Evolutionary conservation across 2,888 invertebrate genomes (phyloP).

Genomic region (Lasioglossum morio): DNA sequence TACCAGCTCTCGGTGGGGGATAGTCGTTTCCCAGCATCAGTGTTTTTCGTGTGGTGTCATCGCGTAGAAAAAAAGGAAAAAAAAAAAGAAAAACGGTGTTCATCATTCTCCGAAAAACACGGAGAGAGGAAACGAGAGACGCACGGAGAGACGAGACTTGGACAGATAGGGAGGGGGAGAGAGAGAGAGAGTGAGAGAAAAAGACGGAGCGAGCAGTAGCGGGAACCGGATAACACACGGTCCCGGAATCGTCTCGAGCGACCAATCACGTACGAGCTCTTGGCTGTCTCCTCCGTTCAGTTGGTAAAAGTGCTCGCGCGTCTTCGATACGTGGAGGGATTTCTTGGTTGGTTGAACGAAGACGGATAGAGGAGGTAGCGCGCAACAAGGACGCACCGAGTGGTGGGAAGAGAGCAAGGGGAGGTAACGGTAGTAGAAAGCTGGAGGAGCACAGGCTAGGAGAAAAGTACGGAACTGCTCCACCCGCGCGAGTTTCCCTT

Average conservation of each 20-base stretch:
- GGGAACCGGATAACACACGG: conserved; percentile 67
- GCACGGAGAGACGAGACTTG: background rate
- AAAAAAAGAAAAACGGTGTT: conserved; percentile 36
- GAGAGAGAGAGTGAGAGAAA: background rate
- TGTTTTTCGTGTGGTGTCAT: conserved; percentile 53
- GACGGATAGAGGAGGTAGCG: conserved; percentile 46
- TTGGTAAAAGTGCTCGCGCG: conserved; percentile 71
- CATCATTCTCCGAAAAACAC: conserved; percentile 15
- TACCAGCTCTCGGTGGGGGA: conserved; percentile 13
- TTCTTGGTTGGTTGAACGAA: conserved; percentile 48
- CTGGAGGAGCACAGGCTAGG: conserved; percentile 64
- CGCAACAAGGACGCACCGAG: conserved; percentile 43
- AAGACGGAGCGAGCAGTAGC: conserved; percentile 43
- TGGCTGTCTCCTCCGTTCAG: conserved; percentile 64
- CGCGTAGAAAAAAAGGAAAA: no score
- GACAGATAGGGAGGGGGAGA: background rate
- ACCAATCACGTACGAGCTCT: conserved; percentile 68
- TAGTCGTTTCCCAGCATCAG: conserved; percentile 4
- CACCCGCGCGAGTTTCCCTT: conserved; percentile 72
- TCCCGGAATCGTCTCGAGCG: conserved; percentile 67
- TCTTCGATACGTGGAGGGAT: conserved; percentile 72
- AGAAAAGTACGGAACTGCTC: conserved; percentile 69
- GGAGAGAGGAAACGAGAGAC: conserved; percentile 3
- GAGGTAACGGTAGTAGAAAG: conserved; percentile 66
- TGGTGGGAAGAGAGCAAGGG: conserved; percentile 32